phyloP scores from a whole-genome alignment of 1,140 invertebrate species.

The Zaprionus gabonicus region DNA sequence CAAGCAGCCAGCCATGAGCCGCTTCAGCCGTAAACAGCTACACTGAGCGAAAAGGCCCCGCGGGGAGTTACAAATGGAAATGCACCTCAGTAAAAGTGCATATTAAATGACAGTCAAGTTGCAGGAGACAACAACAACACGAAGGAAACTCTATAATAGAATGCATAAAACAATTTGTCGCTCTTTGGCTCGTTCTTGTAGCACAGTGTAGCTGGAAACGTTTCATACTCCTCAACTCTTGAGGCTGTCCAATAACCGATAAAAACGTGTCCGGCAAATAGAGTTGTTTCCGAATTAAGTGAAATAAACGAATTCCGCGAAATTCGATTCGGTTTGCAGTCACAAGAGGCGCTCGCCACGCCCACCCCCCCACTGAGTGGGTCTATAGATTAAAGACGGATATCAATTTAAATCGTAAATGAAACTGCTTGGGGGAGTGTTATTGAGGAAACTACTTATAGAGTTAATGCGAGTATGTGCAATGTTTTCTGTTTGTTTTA shows the following conservation, averaged over 20 bases:
- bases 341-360: neutral
- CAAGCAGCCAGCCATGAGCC: conserved; percentile 17
- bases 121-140: no score
- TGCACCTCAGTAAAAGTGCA: neutral
- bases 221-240: neutral
- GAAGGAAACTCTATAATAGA: neutral
- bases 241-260: conserved; percentile 4
- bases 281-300: conserved; percentile 5
- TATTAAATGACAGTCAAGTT: neutral
- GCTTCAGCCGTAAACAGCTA: conserved; percentile 17
- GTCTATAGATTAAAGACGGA: neutral
- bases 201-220: neutral
- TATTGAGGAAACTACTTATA: neutral
- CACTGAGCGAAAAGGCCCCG: conserved; percentile 24
- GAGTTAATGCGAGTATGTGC: no score
- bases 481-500: no score
- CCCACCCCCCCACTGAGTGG: neutral
- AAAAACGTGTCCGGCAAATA: conserved; percentile 5
- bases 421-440: neutral
- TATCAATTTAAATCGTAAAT: neutral
- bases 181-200: neutral
- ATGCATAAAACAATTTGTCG: neutral
- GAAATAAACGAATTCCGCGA: conserved; percentile 7
- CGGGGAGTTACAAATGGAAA: neutral
- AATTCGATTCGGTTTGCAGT: neutral